Conservation (phyloP, 2,797 vertebrate species). For the Catharus ustulatus region DNA sequence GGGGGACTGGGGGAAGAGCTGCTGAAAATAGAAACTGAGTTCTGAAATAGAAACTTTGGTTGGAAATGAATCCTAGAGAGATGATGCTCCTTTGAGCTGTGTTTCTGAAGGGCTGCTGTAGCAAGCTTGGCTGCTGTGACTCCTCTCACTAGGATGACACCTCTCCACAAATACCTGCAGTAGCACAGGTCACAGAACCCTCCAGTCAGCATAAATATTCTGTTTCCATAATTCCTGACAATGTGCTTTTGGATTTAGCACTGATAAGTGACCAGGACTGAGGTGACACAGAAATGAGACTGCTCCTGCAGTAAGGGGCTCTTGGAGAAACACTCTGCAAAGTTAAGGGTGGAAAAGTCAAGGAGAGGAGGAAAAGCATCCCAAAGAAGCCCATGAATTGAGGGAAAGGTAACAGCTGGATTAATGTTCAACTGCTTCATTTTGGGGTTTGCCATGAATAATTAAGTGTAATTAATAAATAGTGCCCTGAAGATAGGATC, state of each 20-base stretch:
- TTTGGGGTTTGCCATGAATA: conserved; percentile 65
- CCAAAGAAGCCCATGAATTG: neutral
- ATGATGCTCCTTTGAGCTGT: neutral
- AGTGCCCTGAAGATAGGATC: conserved; percentile 69
- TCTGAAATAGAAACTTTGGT: neutral
- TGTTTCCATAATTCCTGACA: neutral
- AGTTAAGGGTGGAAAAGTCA: neutral
- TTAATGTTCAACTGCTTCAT: conserved; percentile 55
- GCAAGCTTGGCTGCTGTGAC: neutral
- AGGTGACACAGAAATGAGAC: neutral
- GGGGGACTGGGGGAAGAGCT: neutral
- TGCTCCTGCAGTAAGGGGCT: neutral
- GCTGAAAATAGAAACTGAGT: neutral
- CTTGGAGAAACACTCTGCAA: neutral
- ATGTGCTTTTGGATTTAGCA: neutral
- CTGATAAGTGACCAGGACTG: neutral
- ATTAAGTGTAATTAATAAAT: conserved; percentile 70
- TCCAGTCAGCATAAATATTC: neutral
- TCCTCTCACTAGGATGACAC: neutral
- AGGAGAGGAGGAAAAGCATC: neutral
- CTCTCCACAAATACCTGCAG: neutral
- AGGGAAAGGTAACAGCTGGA: conserved; percentile 60
- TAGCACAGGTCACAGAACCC: neutral
- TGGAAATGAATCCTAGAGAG: neutral
- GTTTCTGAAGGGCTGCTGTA: neutral